phyloP scores from a whole-genome alignment of 2,797 vertebrate species.

The Liasis olivaceus region DNA sequence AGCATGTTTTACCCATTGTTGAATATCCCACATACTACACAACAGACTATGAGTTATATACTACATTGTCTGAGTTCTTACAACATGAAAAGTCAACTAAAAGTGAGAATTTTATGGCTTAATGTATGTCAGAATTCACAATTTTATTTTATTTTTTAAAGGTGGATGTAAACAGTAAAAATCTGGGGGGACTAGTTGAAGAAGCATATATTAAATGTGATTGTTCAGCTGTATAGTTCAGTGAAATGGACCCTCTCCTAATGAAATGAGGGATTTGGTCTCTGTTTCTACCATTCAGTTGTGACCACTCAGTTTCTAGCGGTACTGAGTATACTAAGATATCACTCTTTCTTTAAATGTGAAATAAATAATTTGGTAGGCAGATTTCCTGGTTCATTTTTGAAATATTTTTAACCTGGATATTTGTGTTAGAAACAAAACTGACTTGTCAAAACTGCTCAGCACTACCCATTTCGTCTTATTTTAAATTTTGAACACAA shows the following conservation, averaged over 20 bases:
- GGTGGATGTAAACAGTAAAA: neutral
- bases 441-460: neutral
- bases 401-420: slow-evolving; percentile 5
- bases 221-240: neutral
- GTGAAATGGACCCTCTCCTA: neutral
- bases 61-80: too few species aligned
- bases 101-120: too few species aligned
- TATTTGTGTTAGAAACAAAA: neutral
- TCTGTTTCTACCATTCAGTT: neutral
- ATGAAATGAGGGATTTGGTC: neutral
- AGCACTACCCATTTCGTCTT: neutral
- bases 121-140: neutral
- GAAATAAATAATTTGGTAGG: neutral
- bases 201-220: neutral
- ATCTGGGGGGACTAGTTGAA: neutral
- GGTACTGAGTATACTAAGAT: neutral
- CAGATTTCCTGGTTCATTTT: neutral
- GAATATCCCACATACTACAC: neutral
- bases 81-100: too few species aligned
- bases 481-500: neutral
- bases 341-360: neutral
- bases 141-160: neutral
- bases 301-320: neutral
- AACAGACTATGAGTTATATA: too few species aligned
- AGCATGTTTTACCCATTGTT: neutral